Evolutionary conservation across 37 sponge, comb jelly and placozoan species (phyloP).

Genomic region (Beroe ovata): DNA sequence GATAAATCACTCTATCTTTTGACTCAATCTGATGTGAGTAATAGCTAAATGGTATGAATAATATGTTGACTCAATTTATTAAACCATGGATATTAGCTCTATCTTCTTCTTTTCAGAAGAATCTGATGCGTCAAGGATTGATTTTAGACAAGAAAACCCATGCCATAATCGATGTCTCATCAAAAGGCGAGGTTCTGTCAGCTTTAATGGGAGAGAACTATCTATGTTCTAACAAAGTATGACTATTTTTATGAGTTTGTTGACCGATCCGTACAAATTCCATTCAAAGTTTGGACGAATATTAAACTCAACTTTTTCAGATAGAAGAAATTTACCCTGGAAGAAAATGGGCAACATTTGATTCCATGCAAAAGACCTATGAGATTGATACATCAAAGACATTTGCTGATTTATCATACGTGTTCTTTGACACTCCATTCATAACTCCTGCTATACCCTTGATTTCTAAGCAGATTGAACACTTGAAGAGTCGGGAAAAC

Average conservation of each 20-base stretch:
- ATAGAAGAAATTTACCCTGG: conserved; percentile 1
- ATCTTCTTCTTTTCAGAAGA: neutral
- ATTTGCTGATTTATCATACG: neutral
- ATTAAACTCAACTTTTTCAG: conserved; percentile 2
- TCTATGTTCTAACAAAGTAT: neutral
- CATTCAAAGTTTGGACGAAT: neutral
- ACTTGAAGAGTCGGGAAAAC: neutral
- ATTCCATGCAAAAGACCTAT: neutral
- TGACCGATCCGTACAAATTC: too few relatives aligned
- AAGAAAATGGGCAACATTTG: neutral
- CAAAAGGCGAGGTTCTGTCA: conserved; percentile 12
- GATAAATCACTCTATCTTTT: neutral
- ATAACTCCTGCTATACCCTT: conserved; percentile 12
- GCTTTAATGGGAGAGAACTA: neutral
- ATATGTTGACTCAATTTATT: neutral
- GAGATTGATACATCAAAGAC: neutral
- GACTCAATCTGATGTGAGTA: conserved; percentile 15
- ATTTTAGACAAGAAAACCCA: conserved; percentile 32
- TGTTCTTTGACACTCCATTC: conserved; percentile 31
- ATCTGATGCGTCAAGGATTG: conserved; percentile 32
- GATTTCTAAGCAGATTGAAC: neutral
- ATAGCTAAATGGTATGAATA: neutral
- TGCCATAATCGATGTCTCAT: conserved; percentile 20
- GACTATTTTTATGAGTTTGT: too few relatives aligned
- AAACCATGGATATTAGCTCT: too few relatives aligned